Evolutionary conservation across 1,140 invertebrate species (phyloP), one percentile per base, ranked within the genome.

Genomic region (Planococcus citri): DNA sequence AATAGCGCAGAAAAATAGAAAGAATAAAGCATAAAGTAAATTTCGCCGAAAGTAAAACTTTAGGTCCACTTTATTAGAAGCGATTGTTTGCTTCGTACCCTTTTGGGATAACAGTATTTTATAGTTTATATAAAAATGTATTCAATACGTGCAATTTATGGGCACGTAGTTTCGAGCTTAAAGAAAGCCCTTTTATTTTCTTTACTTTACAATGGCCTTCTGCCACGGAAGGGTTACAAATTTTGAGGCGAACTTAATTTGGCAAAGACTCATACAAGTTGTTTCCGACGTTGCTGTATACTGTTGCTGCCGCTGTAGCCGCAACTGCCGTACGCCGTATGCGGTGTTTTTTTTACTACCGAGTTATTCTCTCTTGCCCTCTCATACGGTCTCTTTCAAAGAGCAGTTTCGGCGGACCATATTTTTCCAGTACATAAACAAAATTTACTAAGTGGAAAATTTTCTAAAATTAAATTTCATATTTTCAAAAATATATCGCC

Each of bases 1-100:
- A 51, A 51, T 51, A 51, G 41, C 41, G 41, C 41, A 51, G 41
- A 51, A 51, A 51, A 51, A 51, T 51, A 51, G n/a, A 51, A 51
- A 51, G 41, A 51, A 51, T 51, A 51, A 51, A 51, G 41, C 41
- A 20, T 51, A 51, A 51, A 51, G 41, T 51, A 51, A 51, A 51
- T 51, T 51, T 51, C 41, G 41, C 29, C 29, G n/a, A 51, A 51
- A 51, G 41, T 51, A 51, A 51, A 51, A 51, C 41, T 51, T 51
- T 20, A 51, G 41, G 41, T 51, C 41, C 41, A 51, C 41, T 51
- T 51, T 51, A 51, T 51, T 51, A 51, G 41, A 51, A 51, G 41
- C 41, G 41, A 51, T 51, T 51, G 41, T 51, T 51, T 51, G 41
- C n/a, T 51, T 51, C 41, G 41, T 51, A 51, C 41, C 41, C 41